These are phyloP conservation scores for Pectinophora gossypiella DNA, from an alignment of 1,140 invertebrate genomes.

Conservation along the genomic window DNA sequence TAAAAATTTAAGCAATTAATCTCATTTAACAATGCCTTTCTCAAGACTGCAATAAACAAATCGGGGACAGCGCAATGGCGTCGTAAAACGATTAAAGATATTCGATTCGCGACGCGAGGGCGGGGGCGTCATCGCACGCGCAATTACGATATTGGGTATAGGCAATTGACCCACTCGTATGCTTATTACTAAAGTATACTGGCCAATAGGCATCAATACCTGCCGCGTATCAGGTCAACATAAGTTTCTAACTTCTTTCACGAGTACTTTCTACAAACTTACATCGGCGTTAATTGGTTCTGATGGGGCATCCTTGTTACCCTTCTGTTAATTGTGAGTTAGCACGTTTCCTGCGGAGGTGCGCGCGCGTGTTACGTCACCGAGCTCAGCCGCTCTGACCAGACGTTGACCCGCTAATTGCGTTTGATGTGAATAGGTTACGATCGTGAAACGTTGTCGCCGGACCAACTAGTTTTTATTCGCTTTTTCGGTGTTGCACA, in stretches of 20 bases:
- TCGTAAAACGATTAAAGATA: not conserved
- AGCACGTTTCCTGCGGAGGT: conserved; percentile 20
- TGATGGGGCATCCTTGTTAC: conserved; percentile 27
- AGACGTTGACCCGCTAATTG: conserved; percentile 45
- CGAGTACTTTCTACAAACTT: conserved; percentile 53
- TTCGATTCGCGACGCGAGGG: not conserved
- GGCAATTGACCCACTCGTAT: conserved; percentile 55
- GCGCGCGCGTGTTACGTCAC: conserved; percentile 38
- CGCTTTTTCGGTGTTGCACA: conserved; percentile 19
- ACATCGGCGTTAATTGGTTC: conserved; percentile 12
- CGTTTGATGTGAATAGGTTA: conserved; percentile 46
- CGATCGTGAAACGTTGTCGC: conserved; percentile 41
- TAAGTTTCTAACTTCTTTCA: conserved; percentile 42
- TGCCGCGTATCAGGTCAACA: conserved; percentile 48
- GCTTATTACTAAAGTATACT: conserved; percentile 45
- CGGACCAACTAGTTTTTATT: conserved; percentile 18
- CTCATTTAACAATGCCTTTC: conserved; percentile 11
- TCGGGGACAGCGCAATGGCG: not conserved
- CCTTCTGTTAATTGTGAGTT: conserved; percentile 29
- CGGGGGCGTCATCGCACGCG: conserved; percentile 1
- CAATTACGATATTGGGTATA: conserved; percentile 27
- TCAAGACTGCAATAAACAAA: conserved; percentile 14
- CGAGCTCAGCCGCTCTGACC: conserved; percentile 26
- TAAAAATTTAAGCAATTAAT: not conserved
- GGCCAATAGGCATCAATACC: conserved; percentile 29